Base-by-base conservation (phyloP, 2,888 invertebrate species). In the Hybos culiciformis region DNA sequence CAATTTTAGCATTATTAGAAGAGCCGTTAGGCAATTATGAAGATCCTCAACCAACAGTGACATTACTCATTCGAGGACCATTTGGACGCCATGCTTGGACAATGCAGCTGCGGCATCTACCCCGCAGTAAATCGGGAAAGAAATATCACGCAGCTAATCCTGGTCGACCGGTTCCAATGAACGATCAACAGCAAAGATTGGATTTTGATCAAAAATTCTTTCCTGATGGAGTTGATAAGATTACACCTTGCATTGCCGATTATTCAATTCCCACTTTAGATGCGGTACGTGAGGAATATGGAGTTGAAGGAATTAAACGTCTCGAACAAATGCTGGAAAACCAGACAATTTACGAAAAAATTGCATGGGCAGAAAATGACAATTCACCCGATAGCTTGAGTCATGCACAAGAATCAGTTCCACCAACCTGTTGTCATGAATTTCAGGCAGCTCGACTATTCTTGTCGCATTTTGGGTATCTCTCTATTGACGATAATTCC, bases 11-110 rank as follows among this genome's bases (percentile, higher is more conserved):
- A 0, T 65, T 96, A 44, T 68, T 94, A 8, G 94, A 96, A 60
- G 88, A 93, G 60, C 91, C 93, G 12, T 70, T 93, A 6, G 90
- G 88, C n/a, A 92, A 87, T 59, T 81, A 84, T 59, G 76, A 85
- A 73, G 93, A 93, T 68, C 91, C 92, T 4, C 87, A 93, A 57
- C 94, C 94, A 0, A 92, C 91, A 1, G 82, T 96, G 7, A 73
- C 75, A 21, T 69, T 91, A 41, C 71, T 97, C 42, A 83, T 94
- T 48, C 77, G 96, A 3, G 88, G 91, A 44, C 88, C 92, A 1
- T 94, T 92, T 70, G 94, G 94, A 1, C 79, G 94, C 5, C 87
- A 90, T 69, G 90, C 91, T 17, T 97, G 96, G 96, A 86, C 86
- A 8, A 77, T 90, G 75, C 82, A 85, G 57, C 69, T 87, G 42